phyloP scores from a whole-genome alignment of 2,888 invertebrate species.

The Cerastis rubricosa region DNA sequence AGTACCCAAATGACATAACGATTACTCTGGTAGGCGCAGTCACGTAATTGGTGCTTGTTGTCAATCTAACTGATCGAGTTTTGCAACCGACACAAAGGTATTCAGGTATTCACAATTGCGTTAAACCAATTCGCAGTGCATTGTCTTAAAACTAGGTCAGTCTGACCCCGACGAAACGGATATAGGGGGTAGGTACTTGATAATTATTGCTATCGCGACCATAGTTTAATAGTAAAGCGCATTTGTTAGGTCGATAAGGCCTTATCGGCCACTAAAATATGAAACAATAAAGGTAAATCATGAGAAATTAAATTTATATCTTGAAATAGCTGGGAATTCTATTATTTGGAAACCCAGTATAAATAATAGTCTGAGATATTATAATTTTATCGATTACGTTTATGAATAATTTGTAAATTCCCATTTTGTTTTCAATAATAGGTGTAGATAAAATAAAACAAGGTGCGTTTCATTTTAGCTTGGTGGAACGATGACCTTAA shows the following conservation, averaged over 20 bases:
- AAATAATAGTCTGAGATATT: slow-evolving; percentile 6
- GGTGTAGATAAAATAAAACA: background rate
- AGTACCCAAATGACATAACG: slow-evolving; percentile 46
- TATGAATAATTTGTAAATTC: slow-evolving; percentile 19
- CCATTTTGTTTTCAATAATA: background rate
- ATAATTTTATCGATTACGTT: slow-evolving; percentile 15
- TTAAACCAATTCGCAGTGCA: slow-evolving; percentile 56
- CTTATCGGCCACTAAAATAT: slow-evolving; percentile 42
- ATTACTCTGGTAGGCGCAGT: slow-evolving; percentile 35
- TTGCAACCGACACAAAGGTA: slow-evolving; percentile 59
- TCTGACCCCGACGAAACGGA: slow-evolving; percentile 63
- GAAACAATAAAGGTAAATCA: slow-evolving; percentile 46
- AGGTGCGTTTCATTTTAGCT: too few species aligned
- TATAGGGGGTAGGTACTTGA: slow-evolving; percentile 54
- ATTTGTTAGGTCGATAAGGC: slow-evolving; percentile 34
- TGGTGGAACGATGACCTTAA: background rate
- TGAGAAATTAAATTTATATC: slow-evolving; percentile 39
- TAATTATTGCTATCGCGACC: slow-evolving; percentile 39
- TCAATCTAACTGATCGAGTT: slow-evolving; percentile 50
- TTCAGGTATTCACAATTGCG: slow-evolving; percentile 60
- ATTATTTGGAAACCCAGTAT: slow-evolving; percentile 28
- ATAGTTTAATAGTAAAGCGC: slow-evolving; percentile 48
- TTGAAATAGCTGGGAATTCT: slow-evolving; percentile 30
- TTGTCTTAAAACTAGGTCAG: slow-evolving; percentile 63
- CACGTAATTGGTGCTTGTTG: slow-evolving; percentile 54